Conservation (phyloP, 2,888 invertebrate species). For the Catonia carolina region DNA sequence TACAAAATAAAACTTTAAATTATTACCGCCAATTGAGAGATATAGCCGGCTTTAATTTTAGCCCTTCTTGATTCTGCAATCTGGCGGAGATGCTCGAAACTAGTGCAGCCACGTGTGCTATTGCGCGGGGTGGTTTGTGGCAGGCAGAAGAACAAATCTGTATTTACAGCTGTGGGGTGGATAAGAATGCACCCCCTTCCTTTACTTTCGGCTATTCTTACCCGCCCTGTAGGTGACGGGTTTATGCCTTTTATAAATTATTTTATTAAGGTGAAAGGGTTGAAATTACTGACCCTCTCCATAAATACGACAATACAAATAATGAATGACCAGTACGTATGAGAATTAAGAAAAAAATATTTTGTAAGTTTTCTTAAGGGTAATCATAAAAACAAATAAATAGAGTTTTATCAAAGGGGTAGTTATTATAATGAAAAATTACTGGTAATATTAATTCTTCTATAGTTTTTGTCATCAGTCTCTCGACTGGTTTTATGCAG, state of each 20-base stretch:
- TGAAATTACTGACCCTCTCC: not conserved
- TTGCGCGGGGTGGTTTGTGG: not conserved
- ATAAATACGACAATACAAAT: too few relatives aligned
- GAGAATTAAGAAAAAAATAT: too few relatives aligned
- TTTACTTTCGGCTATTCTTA: too few relatives aligned
- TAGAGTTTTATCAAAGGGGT: too few relatives aligned
- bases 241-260: conserved; percentile 6
- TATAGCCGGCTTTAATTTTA: not conserved
- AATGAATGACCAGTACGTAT: too few relatives aligned
- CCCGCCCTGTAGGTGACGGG: not conserved
- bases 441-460: too few relatives aligned
- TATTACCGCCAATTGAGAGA: not conserved
- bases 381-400: too few relatives aligned
- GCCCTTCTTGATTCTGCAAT: not conserved
- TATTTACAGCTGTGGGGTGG: conserved; percentile 3
- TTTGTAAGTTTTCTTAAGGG: too few relatives aligned
- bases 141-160: conserved; percentile 4
- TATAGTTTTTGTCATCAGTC: too few relatives aligned
- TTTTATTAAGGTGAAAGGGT: not conserved
- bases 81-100: not conserved
- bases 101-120: not conserved
- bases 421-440: too few relatives aligned
- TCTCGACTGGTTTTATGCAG: too few relatives aligned
- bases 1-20: not conserved
- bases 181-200: too few relatives aligned